Conservation (phyloP, 2,797 vertebrate species). For the Myripristis murdjan region DNA sequence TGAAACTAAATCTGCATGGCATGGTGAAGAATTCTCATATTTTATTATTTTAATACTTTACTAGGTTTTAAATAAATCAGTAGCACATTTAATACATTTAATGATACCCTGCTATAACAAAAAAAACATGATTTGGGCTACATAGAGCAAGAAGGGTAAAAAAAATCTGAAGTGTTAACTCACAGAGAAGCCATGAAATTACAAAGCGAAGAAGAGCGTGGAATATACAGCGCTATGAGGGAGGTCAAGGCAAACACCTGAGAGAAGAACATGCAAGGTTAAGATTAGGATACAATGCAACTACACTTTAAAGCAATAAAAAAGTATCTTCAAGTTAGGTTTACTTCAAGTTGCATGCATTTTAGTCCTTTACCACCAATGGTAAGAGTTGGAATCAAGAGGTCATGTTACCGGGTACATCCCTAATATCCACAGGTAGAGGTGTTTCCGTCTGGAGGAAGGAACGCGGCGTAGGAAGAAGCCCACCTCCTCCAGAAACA, state of each 20-base stretch:
- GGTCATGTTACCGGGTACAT: conserved; percentile 86
- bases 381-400: not conserved
- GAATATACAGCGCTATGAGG: conserved; percentile 85
- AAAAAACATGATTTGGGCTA: no score
- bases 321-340: not conserved
- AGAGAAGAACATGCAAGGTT: not conserved
- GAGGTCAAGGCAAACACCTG: conserved; percentile 86
- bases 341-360: not conserved
- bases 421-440: conserved; percentile 88
- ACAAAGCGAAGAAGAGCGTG: conserved; percentile 87
- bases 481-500: conserved; percentile 88
- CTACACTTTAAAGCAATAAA: not conserved
- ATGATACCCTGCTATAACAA: no score
- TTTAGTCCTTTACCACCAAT: not conserved
- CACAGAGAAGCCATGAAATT: conserved; percentile 89
- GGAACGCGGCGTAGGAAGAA: conserved; percentile 83
- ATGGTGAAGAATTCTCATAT: no score
- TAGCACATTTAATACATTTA: no score
- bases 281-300: not conserved
- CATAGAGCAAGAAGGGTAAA: not conserved
- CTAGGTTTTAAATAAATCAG: no score
- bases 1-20: no score
- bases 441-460: conserved; percentile 67
- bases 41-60: no score
- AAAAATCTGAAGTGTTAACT: conserved; percentile 59